Evolutionary conservation across 2,113 vertebrate species (phyloP), one percentile per base, ranked within the genome.

Genomic region (Scytalopus superciliaris): DNA sequence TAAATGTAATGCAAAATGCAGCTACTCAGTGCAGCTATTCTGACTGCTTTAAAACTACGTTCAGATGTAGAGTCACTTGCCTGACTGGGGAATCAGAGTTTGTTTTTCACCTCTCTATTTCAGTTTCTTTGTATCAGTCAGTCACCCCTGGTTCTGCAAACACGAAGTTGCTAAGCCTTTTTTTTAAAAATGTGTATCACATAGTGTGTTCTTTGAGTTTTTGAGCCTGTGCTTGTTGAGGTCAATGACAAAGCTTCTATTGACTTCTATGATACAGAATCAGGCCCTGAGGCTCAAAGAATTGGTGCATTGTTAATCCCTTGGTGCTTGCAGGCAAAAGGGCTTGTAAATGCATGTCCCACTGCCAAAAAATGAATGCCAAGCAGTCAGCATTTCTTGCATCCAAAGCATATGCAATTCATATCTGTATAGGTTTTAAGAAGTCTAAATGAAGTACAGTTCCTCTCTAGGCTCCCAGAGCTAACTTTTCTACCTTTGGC

Each of bases 201-300:
- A 95, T 95, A 93, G 90, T 93, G 92, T 92, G 72, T 67, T 96
- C 92, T 96, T 96, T 94, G 91, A 96, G 76, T 66, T 82, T 88
- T 77, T 63, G 33, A 93, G 93, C 59, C 79, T 84, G n/a, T 90
- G 75, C 84, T 74, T 88, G n/a, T 64, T 93, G 94, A 95, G 83
- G 93, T 96, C 94, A 95, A 90, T 95, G 88, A 96, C 92, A 96
- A 96, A 95, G 96, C 82, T 92, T 90, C 94, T 92, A 96, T 96
- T 97, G 95, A 96, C 30, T 19, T 75, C 90, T 73, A 45, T 39
- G 75, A 85, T 63, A 69, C 79, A 81, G 93, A 93, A 96, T 93
- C 95, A 88, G 90, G 90, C 88, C 96, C 89, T 15, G 35, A 88
- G 85, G 90, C 87, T 83, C 79, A 72, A 70, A 96, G 87, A 97